Conservation (phyloP, 1,140 invertebrate genomes). For the Drosophila baimaii region DNA sequence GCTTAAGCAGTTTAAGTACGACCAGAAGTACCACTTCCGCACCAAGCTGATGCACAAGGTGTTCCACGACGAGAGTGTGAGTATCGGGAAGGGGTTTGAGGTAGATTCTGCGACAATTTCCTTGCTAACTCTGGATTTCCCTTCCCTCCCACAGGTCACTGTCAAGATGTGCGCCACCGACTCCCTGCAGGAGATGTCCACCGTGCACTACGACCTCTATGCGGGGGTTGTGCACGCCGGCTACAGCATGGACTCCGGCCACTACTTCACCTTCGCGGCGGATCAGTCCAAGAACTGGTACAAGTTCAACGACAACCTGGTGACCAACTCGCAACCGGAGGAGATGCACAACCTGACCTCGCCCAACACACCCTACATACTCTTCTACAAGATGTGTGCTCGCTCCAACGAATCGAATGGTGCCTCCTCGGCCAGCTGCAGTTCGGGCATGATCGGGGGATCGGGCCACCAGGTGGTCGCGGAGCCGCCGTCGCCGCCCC, state of each 20-base stretch:
- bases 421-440: conserved; percentile 19
- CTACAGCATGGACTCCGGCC: conserved; percentile 91
- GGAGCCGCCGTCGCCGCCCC: conserved; percentile 55
- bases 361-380: conserved; percentile 92
- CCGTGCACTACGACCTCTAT: conserved; percentile 88
- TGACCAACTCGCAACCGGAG: conserved; percentile 87
- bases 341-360: conserved; percentile 88
- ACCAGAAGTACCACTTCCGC: conserved; percentile 88
- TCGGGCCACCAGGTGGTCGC: conserved; percentile 51
- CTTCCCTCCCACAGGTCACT: conserved; percentile 75
- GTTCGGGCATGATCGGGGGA: conserved; percentile 12
- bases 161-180: conserved; percentile 83
- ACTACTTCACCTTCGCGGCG: conserved; percentile 93
- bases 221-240: conserved; percentile 94
- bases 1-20: conserved; percentile 92
- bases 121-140: not conserved
- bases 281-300: conserved; percentile 91
- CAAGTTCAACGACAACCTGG: conserved; percentile 91
- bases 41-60: conserved; percentile 90
- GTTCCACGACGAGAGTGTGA: conserved; percentile 86
- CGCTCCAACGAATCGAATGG: conserved; percentile 72
- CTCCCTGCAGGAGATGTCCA: conserved; percentile 65
- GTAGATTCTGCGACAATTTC: no score
- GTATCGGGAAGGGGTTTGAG: conserved; percentile 6
- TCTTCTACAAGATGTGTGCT: conserved; percentile 88